Evolutionary conservation across 2,113 vertebrate species (phyloP).

Genomic region (Pluvianellus socialis): DNA sequence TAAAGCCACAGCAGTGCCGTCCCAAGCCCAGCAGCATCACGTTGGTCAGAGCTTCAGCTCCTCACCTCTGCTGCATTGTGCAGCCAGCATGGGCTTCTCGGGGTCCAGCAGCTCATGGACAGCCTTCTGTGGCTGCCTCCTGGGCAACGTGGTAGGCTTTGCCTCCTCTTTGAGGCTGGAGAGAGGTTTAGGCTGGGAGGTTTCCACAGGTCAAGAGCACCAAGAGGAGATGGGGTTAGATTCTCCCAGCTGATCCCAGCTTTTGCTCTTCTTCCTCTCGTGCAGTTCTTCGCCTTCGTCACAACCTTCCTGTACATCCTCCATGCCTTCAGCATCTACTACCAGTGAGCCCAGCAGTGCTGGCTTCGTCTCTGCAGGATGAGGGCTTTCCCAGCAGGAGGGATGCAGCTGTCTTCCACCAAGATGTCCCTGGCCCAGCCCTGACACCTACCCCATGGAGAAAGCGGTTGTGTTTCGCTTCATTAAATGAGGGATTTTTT

Average conservation of each 20-base stretch:
- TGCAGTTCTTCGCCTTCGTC: slow-evolving; percentile 54
- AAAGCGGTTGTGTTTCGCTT: not conserved
- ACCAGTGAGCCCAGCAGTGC: not conserved
- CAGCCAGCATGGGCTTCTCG: rapidly evolving
- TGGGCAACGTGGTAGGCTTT: not conserved
- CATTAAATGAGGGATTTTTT: not conserved
- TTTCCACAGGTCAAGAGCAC: not conserved
- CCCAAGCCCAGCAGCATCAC: not conserved
- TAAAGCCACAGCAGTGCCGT: not conserved
- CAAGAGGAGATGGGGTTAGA: not conserved
- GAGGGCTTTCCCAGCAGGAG: rapidly evolving
- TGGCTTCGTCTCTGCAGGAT: not conserved
- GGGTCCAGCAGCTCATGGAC: not conserved
- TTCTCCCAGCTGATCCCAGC: not conserved
- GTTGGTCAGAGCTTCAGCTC: not conserved
- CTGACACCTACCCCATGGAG: not conserved
- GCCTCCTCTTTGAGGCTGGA: not conserved
- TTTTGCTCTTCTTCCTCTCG: not conserved
- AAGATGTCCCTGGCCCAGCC: not conserved
- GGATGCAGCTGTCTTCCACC: not conserved
- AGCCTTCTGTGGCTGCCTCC: not conserved
- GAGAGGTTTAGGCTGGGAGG: not conserved
- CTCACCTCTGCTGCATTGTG: rapidly evolving
- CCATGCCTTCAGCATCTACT: slow-evolving; percentile 59
- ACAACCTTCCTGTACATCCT: slow-evolving; percentile 52